Evolutionary conservation across 2,797 vertebrate genomes (phyloP).

Genomic region (Malacoraja senta): DNA sequence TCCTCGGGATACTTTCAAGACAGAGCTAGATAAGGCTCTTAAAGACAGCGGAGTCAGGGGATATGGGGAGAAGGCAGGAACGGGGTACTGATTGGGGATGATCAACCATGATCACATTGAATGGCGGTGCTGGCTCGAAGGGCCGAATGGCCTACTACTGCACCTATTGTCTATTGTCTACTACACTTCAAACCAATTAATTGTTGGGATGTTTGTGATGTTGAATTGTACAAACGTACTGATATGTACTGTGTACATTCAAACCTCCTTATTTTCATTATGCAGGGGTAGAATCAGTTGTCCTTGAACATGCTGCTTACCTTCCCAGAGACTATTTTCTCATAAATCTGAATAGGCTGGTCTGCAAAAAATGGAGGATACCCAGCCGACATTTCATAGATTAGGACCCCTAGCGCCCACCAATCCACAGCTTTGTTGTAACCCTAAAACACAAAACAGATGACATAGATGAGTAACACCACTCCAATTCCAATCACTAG

Average conservation of each 20-base stretch:
- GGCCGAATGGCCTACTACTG: too few species aligned
- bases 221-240: too few species aligned
- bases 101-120: too few species aligned
- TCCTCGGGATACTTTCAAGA: too few species aligned
- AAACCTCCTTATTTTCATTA: background rate
- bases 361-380: slow-evolving; percentile 91
- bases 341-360: slow-evolving; percentile 92
- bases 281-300: background rate
- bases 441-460: slow-evolving; percentile 57
- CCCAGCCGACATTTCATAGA: slow-evolving; percentile 70
- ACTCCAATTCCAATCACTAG: background rate
- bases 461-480: background rate
- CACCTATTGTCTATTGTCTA: too few species aligned
- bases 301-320: slow-evolving; percentile 52
- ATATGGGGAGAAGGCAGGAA: too few species aligned
- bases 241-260: background rate
- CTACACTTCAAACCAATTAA: background rate
- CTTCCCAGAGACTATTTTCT: slow-evolving; percentile 95
- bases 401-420: slow-evolving; percentile 89
- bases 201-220: background rate
- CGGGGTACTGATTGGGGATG: too few species aligned
- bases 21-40: too few species aligned
- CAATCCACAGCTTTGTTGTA: slow-evolving; percentile 95
- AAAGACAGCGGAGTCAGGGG: too few species aligned
- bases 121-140: too few species aligned